Evolutionary conservation across 2,113 vertebrate species (phyloP).

Genomic region (Ibidorhyncha struthersii): DNA sequence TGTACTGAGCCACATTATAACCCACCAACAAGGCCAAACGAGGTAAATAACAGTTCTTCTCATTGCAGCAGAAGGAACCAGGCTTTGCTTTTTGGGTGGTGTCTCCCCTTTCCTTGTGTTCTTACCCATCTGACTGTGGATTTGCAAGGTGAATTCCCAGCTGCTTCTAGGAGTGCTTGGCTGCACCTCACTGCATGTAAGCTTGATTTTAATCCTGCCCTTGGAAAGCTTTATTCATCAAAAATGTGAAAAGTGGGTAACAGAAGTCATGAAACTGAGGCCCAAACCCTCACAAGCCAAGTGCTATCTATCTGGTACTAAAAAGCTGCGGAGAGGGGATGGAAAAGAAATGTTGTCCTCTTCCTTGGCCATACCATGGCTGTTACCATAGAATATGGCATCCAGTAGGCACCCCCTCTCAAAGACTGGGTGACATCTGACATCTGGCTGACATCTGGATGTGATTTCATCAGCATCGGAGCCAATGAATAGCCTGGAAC

Average conservation of each 20-base stretch:
- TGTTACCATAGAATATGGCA: neutral
- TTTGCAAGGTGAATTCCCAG: neutral
- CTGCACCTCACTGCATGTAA: neutral
- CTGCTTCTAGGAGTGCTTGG: neutral
- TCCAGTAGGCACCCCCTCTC: neutral
- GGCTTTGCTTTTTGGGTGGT: neutral
- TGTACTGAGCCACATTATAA: neutral
- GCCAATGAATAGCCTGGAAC: neutral
- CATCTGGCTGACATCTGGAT: slow-evolving; percentile 43
- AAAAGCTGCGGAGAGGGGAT: neutral
- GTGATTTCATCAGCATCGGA: neutral
- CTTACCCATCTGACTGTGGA: neutral
- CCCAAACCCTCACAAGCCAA: neutral
- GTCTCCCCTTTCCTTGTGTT: neutral
- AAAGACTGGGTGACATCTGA: neutral
- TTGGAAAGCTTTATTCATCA: neutral
- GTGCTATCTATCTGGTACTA: fast-evolving
- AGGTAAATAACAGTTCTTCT: neutral
- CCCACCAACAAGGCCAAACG: neutral
- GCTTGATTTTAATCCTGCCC: neutral
- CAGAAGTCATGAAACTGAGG: neutral
- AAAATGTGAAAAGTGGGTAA: neutral
- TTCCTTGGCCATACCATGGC: neutral
- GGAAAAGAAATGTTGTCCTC: neutral
- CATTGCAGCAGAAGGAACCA: neutral